phyloP scores from a whole-genome alignment of 2,797 vertebrate species.

The Buceros bicornis region DNA sequence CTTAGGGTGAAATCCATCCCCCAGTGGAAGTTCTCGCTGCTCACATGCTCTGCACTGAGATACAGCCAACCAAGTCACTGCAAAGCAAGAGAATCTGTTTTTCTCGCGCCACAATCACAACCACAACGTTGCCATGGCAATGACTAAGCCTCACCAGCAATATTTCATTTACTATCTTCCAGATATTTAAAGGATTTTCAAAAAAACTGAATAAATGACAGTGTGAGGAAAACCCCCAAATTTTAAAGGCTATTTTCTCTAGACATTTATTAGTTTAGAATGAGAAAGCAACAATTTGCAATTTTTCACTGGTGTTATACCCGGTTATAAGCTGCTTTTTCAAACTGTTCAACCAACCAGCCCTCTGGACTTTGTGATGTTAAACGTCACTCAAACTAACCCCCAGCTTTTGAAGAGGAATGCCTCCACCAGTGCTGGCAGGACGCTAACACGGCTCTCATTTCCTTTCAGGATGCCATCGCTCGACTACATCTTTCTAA shows the following conservation, averaged over 20 bases:
- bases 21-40: not conserved
- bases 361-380: not conserved
- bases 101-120: not conserved
- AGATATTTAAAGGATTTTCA: not conserved
- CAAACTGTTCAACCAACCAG: not conserved
- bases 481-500: not conserved
- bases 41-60: not conserved
- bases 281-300: not conserved
- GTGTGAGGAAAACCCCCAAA: not conserved
- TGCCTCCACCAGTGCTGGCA: not conserved
- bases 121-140: not conserved
- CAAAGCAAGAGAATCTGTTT: not conserved
- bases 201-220: not conserved
- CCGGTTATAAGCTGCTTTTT: not conserved
- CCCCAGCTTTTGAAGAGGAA: not conserved
- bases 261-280: not conserved
- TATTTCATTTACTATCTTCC: not conserved
- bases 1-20: not conserved
- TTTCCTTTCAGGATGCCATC: not conserved
- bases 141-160: not conserved
- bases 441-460: rapidly evolving
- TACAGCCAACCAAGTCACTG: not conserved
- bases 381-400: not conserved
- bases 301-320: not conserved
- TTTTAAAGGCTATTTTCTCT: not conserved